These are phyloP conservation scores for Trichechus manatus DNA, from an alignment of 2,113 vertebrate species.

Conservation along the genomic window DNA sequence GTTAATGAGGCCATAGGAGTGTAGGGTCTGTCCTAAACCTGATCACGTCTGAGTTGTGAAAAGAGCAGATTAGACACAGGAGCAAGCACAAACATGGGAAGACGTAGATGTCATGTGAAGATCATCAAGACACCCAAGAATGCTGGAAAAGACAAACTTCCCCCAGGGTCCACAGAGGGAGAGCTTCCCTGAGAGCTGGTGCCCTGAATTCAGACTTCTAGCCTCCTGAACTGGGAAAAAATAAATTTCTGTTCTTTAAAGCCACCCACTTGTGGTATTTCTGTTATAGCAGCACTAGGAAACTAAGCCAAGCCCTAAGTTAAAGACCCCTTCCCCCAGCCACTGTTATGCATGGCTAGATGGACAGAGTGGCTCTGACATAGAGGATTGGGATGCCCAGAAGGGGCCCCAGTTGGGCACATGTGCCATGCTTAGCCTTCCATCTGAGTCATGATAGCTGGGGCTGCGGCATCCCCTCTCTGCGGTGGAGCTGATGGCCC, in stretches of 20 bases:
- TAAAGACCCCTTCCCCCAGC: neutral
- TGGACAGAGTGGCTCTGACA: neutral
- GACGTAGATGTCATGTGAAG: neutral
- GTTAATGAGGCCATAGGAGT: neutral
- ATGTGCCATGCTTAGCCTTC: neutral
- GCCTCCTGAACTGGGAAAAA: neutral
- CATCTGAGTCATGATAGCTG: fast-evolving
- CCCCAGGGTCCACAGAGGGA: neutral
- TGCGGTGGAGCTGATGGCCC: neutral
- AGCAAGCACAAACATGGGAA: neutral
- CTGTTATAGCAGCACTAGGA: neutral
- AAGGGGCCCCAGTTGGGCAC: neutral
- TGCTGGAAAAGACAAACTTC: neutral
- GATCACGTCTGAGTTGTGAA: neutral
- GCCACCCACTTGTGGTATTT: neutral
- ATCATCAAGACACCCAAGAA: neutral
- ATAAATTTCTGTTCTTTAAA: neutral
- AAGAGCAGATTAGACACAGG: neutral
- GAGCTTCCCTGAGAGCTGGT: neutral
- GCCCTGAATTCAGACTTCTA: neutral
- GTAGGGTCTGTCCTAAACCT: neutral
- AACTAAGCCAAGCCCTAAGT: neutral
- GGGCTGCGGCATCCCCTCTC: fast-evolving
- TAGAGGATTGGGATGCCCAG: neutral
- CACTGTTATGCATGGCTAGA: fast-evolving